Evolutionary conservation across 2,888 invertebrate genomes (phyloP).

Genomic region (Chironomus riparius): DNA sequence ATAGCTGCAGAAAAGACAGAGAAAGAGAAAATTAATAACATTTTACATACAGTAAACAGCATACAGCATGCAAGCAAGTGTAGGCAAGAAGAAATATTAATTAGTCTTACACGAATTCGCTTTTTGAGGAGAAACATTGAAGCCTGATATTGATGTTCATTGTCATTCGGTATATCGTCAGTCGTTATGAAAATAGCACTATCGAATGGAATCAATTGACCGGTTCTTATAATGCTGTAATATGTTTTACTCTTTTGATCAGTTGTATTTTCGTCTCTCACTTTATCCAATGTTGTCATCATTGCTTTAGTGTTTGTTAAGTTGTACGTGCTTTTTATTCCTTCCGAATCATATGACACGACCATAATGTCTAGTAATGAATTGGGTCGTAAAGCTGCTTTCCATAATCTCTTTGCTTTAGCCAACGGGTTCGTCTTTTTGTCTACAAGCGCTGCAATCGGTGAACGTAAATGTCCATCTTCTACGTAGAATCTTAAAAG

Average conservation of each 20-base stretch:
- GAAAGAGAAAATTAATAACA: constrained; percentile 2
- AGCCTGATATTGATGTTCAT: constrained; percentile 43
- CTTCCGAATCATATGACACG: constrained; percentile 39
- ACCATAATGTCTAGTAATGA: constrained; percentile 41
- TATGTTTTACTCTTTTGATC: constrained; percentile 28
- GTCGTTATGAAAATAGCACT: constrained; percentile 55
- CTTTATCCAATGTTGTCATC: constrained; percentile 40
- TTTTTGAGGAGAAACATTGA: constrained; percentile 42
- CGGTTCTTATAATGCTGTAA: constrained; percentile 47
- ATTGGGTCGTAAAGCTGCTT: constrained; percentile 39
- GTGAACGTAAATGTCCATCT: constrained; percentile 42
- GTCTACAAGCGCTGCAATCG: constrained; percentile 41
- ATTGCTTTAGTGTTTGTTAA: constrained; percentile 41
- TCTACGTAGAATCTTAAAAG: constrained; percentile 41
- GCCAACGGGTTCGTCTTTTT: constrained; percentile 38
- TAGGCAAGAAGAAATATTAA: not conserved
- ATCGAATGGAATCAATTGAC: constrained; percentile 52
- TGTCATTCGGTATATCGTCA: constrained; percentile 48
- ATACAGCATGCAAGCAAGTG: not conserved
- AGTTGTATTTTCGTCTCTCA: constrained; percentile 34
- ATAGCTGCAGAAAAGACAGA: constrained; percentile 38
- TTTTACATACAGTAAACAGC: not conserved
- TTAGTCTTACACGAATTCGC: constrained; percentile 40
- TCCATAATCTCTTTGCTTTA: constrained; percentile 39
- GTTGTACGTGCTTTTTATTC: constrained; percentile 38